Base-by-base conservation (phyloP, 1,140 invertebrate species). In the Drosophila melanica region DNA sequence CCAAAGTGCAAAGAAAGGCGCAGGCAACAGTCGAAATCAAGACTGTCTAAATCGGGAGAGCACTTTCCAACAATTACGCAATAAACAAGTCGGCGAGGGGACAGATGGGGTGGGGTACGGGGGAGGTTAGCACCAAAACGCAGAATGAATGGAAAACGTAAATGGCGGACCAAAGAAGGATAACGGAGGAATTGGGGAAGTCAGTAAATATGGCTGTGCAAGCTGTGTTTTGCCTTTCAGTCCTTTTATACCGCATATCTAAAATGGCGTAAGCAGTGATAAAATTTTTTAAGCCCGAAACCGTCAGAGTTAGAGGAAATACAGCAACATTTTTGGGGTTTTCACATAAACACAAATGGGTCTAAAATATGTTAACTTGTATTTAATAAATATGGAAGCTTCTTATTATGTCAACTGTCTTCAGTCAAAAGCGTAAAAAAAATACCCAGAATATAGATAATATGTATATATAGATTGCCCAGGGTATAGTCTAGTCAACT, bases 51-150 rank as follows among this genome's bases (percentile, higher is more conserved):
- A 67, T 51, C 51, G 27, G 53, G 66, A 64, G 44, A 63, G 66
- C 63, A 68, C 78, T 82, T 78, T 65, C 71, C 62, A 78, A 67
- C 75, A 62, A 68, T 81, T 82, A 78, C 73, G 63, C 57, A 81
- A 76, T 65, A 65, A 73, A 65, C 79, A 81, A 67, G 27, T 51
- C 37, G 60, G 35, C 37, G 44, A 50, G 18, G 42, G 54, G 10
- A 37, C 44, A 51, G 44, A 50, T 14, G 42, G 54, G 10, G 30
- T 41, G 44, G 39, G 39, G n/a, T 10, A 2, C 20, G 12, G 9
- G 67, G 33, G 12, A 48, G 10, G n/a, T 9, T 4, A 47, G 20
- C 30, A 30, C 1, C 30, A 27, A 48, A 59, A 58, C 30, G 57
- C 57, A 63, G 66, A 75, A 58, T 70, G 66, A 70, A 64, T 74